phyloP scores from a whole-genome alignment of 2,113 vertebrate species.

The Cercocebus atys region DNA sequence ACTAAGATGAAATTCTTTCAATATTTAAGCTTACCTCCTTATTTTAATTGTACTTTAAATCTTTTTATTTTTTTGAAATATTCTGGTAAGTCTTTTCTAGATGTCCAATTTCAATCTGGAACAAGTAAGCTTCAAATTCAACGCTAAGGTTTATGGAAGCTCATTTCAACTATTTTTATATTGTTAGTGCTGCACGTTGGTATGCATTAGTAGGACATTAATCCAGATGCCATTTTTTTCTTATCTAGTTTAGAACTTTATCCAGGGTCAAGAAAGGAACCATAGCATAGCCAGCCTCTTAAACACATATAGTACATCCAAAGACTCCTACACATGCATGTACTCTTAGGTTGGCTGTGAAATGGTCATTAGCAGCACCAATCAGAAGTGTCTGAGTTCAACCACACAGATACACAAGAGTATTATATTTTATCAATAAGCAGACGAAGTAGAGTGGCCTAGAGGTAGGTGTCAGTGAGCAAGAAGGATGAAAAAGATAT shows the following conservation, averaged over 20 bases:
- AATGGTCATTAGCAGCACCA: background rate
- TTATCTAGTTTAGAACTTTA: background rate
- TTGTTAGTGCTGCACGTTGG: background rate
- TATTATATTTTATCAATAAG: background rate
- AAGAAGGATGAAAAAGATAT: background rate
- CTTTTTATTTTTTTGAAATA: background rate
- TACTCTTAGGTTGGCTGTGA: background rate
- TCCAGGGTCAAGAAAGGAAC: background rate
- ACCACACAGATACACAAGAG: background rate
- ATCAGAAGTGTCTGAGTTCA: background rate
- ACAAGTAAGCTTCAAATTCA: background rate
- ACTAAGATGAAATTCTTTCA: background rate
- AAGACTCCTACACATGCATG: background rate
- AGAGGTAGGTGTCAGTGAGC: background rate
- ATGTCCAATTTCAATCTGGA: constrained; percentile 31
- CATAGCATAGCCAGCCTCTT: background rate
- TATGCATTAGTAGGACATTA: background rate
- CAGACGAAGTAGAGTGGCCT: background rate
- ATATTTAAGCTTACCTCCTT: background rate
- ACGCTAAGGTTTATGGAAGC: background rate
- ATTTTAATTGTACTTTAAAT: background rate
- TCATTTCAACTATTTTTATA: background rate
- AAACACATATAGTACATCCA: background rate
- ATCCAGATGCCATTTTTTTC: background rate
- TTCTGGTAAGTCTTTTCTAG: background rate